Base-by-base conservation (phyloP, 2,113 vertebrate species). In the Pelobates fuscus region DNA sequence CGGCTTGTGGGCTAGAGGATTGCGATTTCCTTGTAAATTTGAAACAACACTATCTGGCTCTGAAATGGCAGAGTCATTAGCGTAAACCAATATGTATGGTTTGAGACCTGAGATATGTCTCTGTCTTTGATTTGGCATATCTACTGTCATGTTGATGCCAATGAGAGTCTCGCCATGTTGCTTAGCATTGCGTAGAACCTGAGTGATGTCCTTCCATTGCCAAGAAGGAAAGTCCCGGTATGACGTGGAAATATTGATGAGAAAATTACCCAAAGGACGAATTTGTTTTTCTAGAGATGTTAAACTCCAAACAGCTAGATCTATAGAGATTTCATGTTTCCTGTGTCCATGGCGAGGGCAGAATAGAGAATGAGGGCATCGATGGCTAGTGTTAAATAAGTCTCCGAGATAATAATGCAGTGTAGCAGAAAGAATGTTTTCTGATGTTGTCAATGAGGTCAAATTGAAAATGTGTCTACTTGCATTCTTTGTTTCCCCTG, bases 51-150 rank as follows among this genome's bases (percentile, higher is more conserved):
- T 96, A 73, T 98, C 94, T 0, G 94, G 93, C 60, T 97, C 95
- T 0, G 95, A 95, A 44, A 99, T 96, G 43, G 94, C 94, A 0
- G 91, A 96, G 68, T 99, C 97, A 0, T 99, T 96, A 80, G 97
- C 96, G 2, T 96, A 98, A 20, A 99, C 91, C 78, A 99, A 88
- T 77, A 99, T 91, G 79, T 99, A 99, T 12, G 96, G 95, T 0
- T 94, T 88, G 0, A 84, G 90, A 65, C 67, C 86, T 3, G 88
- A 87, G 26, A 87, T 73, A 1, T 84, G 75, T 60, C 83, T 86
- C 83, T 88, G 90, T 88, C 89, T 86, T 0, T 85, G 77, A 49
- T 26, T 84, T 1, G 43, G 87, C 46, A 84, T 78, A 12, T 84
- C 82, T 0, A 89, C 81, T 7, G 89, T 82, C 41, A 96, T 89